Evolutionary conservation across 2,113 vertebrate genomes (phyloP).

Genomic region (Indicator indicator): DNA sequence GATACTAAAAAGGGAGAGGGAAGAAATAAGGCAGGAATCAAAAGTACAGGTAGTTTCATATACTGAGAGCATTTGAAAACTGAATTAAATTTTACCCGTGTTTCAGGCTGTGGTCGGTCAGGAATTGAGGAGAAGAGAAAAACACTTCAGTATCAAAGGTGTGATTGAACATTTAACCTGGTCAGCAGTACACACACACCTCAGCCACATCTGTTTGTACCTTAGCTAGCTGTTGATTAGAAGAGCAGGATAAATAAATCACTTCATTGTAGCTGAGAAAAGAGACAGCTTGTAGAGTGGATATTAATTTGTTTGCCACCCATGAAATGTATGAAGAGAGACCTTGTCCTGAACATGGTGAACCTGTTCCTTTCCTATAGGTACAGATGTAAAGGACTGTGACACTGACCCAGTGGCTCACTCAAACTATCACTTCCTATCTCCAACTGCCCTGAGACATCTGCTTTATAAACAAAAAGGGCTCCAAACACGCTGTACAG

Average conservation of each 20-base stretch:
- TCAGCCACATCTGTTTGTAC: neutral
- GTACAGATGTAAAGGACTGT: neutral
- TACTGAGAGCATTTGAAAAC: neutral
- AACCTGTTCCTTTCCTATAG: neutral
- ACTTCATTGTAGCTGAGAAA: neutral
- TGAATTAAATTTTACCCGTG: neutral
- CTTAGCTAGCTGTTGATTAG: neutral
- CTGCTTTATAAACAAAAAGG: neutral
- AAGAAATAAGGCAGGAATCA: neutral
- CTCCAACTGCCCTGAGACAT: neutral
- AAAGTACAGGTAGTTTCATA: neutral
- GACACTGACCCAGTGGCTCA: neutral
- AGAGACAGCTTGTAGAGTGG: neutral
- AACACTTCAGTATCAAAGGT: neutral
- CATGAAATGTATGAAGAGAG: neutral
- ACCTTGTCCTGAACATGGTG: neutral
- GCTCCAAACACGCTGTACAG: neutral
- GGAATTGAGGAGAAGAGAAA: neutral
- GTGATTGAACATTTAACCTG: neutral
- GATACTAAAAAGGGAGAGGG: neutral
- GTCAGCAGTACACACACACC: neutral
- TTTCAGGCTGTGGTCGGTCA: neutral
- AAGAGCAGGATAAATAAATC: neutral
- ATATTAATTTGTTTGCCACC: neutral
- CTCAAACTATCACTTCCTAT: neutral